Evolutionary conservation across 2,888 invertebrate species (phyloP).

Genomic region (Chrysina gloriosa): DNA sequence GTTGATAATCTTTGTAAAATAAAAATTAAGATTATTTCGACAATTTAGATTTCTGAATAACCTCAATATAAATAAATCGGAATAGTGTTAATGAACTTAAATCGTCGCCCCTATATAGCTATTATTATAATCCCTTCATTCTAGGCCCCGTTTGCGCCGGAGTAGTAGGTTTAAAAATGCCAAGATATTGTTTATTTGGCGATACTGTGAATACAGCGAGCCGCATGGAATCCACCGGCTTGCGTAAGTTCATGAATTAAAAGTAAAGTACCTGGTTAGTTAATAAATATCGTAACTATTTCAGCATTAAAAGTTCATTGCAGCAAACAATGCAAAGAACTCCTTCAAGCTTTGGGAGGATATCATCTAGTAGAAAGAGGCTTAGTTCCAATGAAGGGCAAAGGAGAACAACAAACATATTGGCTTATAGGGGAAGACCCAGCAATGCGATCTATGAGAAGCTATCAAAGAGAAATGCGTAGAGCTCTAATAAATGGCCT

Average conservation of each 20-base stretch:
- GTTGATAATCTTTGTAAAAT: not conserved
- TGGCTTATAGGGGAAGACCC: slow-evolving; percentile 85
- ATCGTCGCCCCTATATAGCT: no score
- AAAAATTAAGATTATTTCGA: no score
- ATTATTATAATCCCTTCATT: slow-evolving; percentile 43
- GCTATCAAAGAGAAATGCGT: slow-evolving; percentile 67
- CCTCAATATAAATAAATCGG: no score
- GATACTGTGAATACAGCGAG: slow-evolving; percentile 94
- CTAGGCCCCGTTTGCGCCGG: slow-evolving; percentile 91
- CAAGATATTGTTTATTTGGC: slow-evolving; percentile 91
- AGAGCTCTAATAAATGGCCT: slow-evolving; percentile 62
- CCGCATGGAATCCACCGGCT: slow-evolving; percentile 87
- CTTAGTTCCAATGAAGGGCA: slow-evolving; percentile 83
- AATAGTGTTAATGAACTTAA: no score
- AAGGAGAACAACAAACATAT: slow-evolving; percentile 84
- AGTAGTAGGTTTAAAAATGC: slow-evolving; percentile 94
- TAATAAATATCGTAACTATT: slow-evolving; percentile 43
- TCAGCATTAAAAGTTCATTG: slow-evolving; percentile 86
- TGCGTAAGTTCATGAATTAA: slow-evolving; percentile 68
- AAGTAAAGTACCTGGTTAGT: not conserved
- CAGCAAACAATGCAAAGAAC: slow-evolving; percentile 76
- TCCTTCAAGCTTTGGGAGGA: slow-evolving; percentile 79
- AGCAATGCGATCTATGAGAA: slow-evolving; percentile 69
- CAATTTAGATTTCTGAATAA: no score
- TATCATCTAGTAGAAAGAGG: slow-evolving; percentile 83